A percentile compares a stretch with the other conserved stretches of the same genome.
Evolutionary conservation across 92 coral and sea anemone genomes (phyloP).

Genomic region (Muricea muricata): DNA sequence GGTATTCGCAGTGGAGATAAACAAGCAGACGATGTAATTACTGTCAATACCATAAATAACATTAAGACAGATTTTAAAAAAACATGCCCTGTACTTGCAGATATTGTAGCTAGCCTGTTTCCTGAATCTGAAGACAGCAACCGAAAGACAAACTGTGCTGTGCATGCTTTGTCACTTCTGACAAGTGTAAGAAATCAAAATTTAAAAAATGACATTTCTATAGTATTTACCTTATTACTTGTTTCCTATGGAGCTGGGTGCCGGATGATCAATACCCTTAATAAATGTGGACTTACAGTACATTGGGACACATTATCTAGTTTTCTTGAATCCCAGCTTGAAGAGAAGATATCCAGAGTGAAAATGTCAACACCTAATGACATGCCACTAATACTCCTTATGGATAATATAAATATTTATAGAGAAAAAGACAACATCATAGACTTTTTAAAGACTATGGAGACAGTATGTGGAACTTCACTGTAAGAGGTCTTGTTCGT

Average conservation of each 20-base stretch:
- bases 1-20: no score
- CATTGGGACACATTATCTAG: conserved; percentile 49
- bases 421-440: conserved; percentile 29
- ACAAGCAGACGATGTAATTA: no score
- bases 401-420: conserved; percentile 65
- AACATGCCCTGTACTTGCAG: not conserved
- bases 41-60: no score
- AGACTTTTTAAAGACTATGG: conserved; percentile 37
- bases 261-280: conserved; percentile 49
- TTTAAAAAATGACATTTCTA: conserved; percentile 27
- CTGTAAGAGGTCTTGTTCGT: conserved; percentile 46
- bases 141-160: conserved; percentile 33
- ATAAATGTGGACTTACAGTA: conserved; percentile 36
- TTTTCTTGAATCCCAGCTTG: conserved; percentile 20
- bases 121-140: not conserved
- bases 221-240: conserved; percentile 35
- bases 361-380: conserved; percentile 33
- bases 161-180: conserved; percentile 34
- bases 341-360: not conserved
- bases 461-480: conserved; percentile 64
- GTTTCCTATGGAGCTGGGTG: conserved; percentile 53
- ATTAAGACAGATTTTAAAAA: not conserved
- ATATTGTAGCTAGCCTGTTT: conserved; percentile 44
- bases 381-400: conserved; percentile 33
- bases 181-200: conserved; percentile 38